These are phyloP conservation scores for Salvelinus namaycush DNA, from an alignment of 2,113 vertebrate species.

Conservation along the genomic window DNA sequence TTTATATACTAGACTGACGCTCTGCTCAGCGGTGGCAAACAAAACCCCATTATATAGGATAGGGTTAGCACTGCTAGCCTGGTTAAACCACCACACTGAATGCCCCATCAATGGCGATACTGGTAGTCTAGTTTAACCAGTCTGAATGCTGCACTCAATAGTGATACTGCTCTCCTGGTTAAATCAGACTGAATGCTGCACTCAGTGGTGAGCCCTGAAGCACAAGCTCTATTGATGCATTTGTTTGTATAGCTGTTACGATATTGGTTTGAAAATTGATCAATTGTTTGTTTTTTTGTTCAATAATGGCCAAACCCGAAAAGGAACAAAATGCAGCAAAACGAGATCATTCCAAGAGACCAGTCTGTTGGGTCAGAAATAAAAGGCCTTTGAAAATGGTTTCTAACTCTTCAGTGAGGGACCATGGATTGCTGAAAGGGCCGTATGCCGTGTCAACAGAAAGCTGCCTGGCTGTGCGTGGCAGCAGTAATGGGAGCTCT, in stretches of 20 bases:
- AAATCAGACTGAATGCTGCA: background rate
- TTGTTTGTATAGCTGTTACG: constrained; percentile 51
- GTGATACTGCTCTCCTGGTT: too few relatives aligned
- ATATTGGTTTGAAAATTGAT: constrained; percentile 49
- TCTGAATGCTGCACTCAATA: too few relatives aligned
- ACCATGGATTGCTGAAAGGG: constrained; percentile 12
- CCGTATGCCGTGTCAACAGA: constrained; percentile 45
- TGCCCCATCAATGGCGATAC: too few relatives aligned
- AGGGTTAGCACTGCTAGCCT: too few relatives aligned
- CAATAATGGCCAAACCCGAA: constrained; percentile 27
- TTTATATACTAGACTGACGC: constrained; percentile 48
- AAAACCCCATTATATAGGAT: constrained; percentile 9
- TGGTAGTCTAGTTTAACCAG: too few relatives aligned
- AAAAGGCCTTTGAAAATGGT: constrained; percentile 41
- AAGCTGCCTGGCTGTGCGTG: constrained; percentile 15
- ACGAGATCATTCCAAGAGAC: constrained; percentile 29
- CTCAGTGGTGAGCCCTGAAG: constrained; percentile 51
- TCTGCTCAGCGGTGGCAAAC: constrained; percentile 40
- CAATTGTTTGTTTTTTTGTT: constrained; percentile 41
- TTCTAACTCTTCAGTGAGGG: constrained; percentile 20
- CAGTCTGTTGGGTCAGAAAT: constrained; percentile 36
- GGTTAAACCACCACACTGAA: too few relatives aligned
- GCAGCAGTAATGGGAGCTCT: constrained; percentile 25
- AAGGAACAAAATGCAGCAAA: constrained; percentile 44
- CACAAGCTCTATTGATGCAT: constrained; percentile 1